Evolutionary conservation across 2,888 invertebrate genomes (phyloP).

Genomic region (Ganaspis brasiliensis): DNA sequence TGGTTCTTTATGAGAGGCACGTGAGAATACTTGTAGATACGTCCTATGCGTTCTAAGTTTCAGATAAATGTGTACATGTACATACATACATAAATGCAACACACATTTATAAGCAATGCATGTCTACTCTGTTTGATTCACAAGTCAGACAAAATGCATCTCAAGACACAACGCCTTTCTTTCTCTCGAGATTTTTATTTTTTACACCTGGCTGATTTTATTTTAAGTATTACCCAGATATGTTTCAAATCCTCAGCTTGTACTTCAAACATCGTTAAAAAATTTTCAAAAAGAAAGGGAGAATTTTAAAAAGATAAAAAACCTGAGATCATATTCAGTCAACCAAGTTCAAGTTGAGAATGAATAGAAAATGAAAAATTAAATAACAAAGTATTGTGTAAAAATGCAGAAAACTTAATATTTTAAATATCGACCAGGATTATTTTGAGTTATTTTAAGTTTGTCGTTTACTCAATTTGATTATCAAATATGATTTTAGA

Average conservation of each 20-base stretch:
- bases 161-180: neutral
- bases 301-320: too few relatives aligned
- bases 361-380: too few relatives aligned
- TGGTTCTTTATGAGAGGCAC: slow-evolving; percentile 79
- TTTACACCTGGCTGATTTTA: neutral
- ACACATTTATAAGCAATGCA: slow-evolving; percentile 54
- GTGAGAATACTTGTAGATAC: slow-evolving; percentile 74
- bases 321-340: too few relatives aligned
- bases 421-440: too few relatives aligned
- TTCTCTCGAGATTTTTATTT: neutral
- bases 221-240: neutral
- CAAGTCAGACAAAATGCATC: slow-evolving; percentile 43
- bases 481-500: too few relatives aligned
- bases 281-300: too few relatives aligned
- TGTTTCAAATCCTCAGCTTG: neutral
- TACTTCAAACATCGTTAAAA: too few relatives aligned
- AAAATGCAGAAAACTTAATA: too few relatives aligned
- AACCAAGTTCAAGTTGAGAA: too few relatives aligned
- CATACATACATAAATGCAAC: slow-evolving; percentile 47
- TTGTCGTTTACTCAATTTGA: too few relatives aligned
- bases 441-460: too few relatives aligned
- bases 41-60: slow-evolving; percentile 56
- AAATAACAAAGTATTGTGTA: too few relatives aligned
- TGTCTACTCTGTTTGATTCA: slow-evolving; percentile 57
- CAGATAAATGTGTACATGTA: slow-evolving; percentile 49